Evolutionary conservation across 2,888 invertebrate genomes (phyloP), one percentile per base, ranked within the genome.

Genomic region (Ochropleura leucogaster): DNA sequence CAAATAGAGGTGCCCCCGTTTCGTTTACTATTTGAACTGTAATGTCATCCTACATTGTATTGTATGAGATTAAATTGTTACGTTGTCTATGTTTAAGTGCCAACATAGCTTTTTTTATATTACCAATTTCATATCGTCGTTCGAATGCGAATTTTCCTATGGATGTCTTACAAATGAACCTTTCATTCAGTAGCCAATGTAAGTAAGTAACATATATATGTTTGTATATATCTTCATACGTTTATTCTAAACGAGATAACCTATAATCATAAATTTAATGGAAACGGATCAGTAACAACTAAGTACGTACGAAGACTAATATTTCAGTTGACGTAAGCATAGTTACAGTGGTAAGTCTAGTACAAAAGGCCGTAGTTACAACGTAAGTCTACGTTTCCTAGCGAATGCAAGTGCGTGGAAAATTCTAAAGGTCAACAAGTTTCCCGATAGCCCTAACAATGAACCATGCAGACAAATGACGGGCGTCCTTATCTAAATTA

Each of bases 341-440:
- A 63, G 40, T 14, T 16, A 51, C 53, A 67, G 57, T 71, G 68
- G 44, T 49, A 49, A 10, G 42, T 76, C 42, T 72, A 18, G 69
- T 72, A 75, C 74, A 83, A 77, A 47, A 70, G 47, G 12, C 16
- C 80, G 46, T 78, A 66, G 75, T 66, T 81, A 80, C 78, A 74
- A 72, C 20, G 49, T 55, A 67, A 40, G 40, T 70, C 16, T 51
- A 9, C 30, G 14, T 64, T 64, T 71, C 64, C 63, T 16, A 65
- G 30, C n/a, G 30, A 76, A 42, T 14, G 44, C 47, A 53, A 68
- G n/a, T 64, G 75, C 62, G 77, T 83, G 92, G 92, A 91, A 92
- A 92, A 86, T 92, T 92, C 81, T 89, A 80, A 74, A 84, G 88
- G 90, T 92, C 90, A 88, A 67, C 74, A 72, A 72, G 77, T 87